These are phyloP conservation scores for Mechanitis messenoides DNA, from an alignment of 2,888 invertebrate species.

Conservation along the genomic window DNA sequence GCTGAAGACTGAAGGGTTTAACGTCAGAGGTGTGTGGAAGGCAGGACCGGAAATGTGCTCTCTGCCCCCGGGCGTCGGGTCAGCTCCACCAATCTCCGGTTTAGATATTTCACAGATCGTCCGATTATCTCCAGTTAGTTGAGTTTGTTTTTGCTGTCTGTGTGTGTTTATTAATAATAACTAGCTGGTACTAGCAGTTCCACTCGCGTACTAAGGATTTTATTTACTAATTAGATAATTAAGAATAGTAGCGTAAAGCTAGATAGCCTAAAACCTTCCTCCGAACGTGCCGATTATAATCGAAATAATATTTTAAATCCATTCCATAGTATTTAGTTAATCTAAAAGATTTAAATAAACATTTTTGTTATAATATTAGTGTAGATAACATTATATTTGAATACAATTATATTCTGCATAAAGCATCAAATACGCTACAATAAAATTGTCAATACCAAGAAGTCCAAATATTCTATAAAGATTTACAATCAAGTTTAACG, in stretches of 20 bases:
- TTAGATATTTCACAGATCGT: slow-evolving; percentile 63
- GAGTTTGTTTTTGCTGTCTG: background rate
- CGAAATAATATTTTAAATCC: too few species aligned
- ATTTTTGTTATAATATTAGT: too few species aligned
- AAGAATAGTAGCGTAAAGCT: too few species aligned
- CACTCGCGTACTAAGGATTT: too few species aligned
- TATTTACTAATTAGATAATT: too few species aligned
- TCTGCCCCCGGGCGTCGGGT: slow-evolving; percentile 30
- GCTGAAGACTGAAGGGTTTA: slow-evolving; percentile 20
- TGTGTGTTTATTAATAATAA: background rate
- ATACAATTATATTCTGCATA: background rate
- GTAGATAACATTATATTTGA: too few species aligned
- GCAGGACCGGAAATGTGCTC: slow-evolving; percentile 67
- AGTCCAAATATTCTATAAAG: slow-evolving; percentile 19
- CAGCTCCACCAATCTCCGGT: slow-evolving; percentile 60
- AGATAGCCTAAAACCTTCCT: too few species aligned
- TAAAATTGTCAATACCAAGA: slow-evolving; percentile 5
- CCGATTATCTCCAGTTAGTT: slow-evolving; percentile 32
- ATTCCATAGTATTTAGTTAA: too few species aligned
- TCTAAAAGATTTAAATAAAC: too few species aligned
- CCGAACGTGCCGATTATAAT: too few species aligned
- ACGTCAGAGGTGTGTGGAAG: slow-evolving; percentile 54
- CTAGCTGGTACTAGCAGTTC: too few species aligned
- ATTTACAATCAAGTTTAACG: slow-evolving; percentile 36
- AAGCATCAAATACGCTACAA: slow-evolving; percentile 28